These are phyloP conservation scores for Salticus scenicus DNA, from an alignment of 2,888 invertebrate species.

Conservation along the genomic window DNA sequence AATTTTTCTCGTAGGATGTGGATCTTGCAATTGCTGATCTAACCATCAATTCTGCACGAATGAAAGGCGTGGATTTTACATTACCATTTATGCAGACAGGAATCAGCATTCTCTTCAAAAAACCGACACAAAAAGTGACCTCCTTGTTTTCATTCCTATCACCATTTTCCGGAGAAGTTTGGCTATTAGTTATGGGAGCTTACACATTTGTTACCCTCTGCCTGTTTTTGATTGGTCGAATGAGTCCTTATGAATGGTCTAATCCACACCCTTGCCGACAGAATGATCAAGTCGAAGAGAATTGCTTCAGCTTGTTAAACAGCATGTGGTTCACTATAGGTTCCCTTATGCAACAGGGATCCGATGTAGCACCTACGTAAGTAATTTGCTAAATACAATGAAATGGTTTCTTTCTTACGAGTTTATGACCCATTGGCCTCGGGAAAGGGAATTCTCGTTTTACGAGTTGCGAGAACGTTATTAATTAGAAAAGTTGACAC, in stretches of 20 bases:
- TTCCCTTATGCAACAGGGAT: constrained; percentile 95
- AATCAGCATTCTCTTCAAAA: constrained; percentile 91
- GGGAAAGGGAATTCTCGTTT: too few relatives aligned
- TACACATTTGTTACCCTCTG: constrained; percentile 87
- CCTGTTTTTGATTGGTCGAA: constrained; percentile 79
- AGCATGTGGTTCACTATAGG: constrained; percentile 99
- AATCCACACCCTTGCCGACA: constrained; percentile 84
- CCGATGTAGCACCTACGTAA: constrained; percentile 96
- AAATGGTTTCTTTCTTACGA: too few relatives aligned
- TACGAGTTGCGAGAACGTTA: too few relatives aligned
- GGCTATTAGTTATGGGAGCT: constrained; percentile 88
- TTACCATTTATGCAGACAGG: constrained; percentile 79
- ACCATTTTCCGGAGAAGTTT: constrained; percentile 89
- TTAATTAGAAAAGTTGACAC: too few relatives aligned
- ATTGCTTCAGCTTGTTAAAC: constrained; percentile 93
- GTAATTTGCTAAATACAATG: too few relatives aligned
- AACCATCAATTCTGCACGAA: constrained; percentile 79
- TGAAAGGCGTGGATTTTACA: constrained; percentile 79
- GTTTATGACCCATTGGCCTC: too few relatives aligned
- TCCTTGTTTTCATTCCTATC: constrained; percentile 93
- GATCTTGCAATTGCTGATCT: constrained; percentile 79
- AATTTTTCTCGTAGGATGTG: constrained; percentile 74
- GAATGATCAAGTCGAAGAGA: constrained; percentile 84
- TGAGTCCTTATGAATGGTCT: constrained; percentile 78
- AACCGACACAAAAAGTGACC: constrained; percentile 89